Conservation (phyloP, 2,888 invertebrate species). For the Trisateles emortualis region DNA sequence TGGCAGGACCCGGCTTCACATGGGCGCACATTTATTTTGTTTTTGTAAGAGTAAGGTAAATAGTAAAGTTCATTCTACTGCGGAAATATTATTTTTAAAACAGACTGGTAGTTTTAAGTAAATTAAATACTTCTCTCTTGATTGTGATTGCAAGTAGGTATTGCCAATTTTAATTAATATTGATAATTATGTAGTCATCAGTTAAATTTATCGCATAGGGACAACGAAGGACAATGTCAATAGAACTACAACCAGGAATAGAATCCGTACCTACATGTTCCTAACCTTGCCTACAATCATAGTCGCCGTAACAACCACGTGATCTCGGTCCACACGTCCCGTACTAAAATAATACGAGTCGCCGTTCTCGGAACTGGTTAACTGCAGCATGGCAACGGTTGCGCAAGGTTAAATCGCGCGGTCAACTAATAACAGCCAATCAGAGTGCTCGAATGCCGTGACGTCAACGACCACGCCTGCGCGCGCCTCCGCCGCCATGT, state of each 20-base stretch:
- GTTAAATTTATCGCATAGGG: neutral
- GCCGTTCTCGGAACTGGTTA: conserved; percentile 70
- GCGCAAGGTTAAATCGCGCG: conserved; percentile 80
- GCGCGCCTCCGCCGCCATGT: conserved; percentile 82
- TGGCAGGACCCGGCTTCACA: too few species aligned
- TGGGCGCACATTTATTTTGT: too few species aligned
- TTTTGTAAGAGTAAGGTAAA: too few species aligned
- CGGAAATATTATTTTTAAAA: too few species aligned
- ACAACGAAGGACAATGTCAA: conserved; percentile 13
- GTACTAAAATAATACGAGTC: conserved; percentile 64
- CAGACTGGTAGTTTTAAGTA: too few species aligned
- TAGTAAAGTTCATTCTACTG: too few species aligned
- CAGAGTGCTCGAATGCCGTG: conserved; percentile 61
- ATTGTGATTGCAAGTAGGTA: too few species aligned
- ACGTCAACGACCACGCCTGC: conserved; percentile 86
- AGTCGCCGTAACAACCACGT: conserved; percentile 47
- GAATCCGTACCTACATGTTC: conserved; percentile 18
- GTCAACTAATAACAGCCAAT: conserved; percentile 71
- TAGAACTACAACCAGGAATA: conserved; percentile 19
- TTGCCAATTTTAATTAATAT: too few species aligned
- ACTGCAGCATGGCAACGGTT: conserved; percentile 81
- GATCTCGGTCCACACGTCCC: conserved; percentile 44
- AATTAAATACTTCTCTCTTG: too few species aligned
- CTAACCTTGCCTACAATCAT: conserved; percentile 40
- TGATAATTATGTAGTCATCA: too few species aligned